Evolutionary conservation across 2,888 invertebrate species (phyloP).

Genomic region (Macrophya annulata): DNA sequence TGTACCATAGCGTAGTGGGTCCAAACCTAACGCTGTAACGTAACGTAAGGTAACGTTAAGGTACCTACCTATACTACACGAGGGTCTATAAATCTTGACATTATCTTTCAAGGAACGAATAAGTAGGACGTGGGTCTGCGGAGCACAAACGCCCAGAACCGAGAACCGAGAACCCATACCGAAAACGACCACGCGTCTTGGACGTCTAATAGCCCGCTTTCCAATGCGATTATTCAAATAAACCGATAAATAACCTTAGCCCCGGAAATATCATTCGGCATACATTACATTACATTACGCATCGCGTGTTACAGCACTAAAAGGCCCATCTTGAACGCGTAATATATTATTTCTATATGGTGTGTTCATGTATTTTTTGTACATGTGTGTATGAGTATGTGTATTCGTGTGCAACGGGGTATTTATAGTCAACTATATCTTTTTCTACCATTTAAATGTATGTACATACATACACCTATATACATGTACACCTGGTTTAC

Average conservation of each 20-base stretch:
- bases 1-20: not conserved
- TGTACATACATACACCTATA: not conserved
- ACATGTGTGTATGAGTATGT: not conserved
- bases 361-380: not conserved
- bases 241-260: constrained; percentile 71
- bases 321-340: constrained; percentile 23
- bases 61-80: not conserved
- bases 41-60: not conserved
- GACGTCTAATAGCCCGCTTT: constrained; percentile 62
- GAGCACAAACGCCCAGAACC: not conserved
- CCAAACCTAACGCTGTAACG: not conserved
- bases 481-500: not conserved
- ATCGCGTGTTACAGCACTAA: constrained; percentile 48
- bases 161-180: not conserved
- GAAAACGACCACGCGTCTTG: constrained; percentile 24
- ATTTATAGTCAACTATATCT: not conserved
- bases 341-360: not conserved
- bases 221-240: constrained; percentile 73
- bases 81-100: constrained; percentile 49
- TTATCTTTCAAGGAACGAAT: constrained; percentile 36
- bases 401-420: not conserved
- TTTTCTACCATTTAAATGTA: not conserved
- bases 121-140: constrained; percentile 34
- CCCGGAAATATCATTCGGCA: constrained; percentile 65
- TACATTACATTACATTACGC: constrained; percentile 65